Evolutionary conservation across 2,113 vertebrate genomes (phyloP).

Genomic region (Ginglymostoma cirratum): DNA sequence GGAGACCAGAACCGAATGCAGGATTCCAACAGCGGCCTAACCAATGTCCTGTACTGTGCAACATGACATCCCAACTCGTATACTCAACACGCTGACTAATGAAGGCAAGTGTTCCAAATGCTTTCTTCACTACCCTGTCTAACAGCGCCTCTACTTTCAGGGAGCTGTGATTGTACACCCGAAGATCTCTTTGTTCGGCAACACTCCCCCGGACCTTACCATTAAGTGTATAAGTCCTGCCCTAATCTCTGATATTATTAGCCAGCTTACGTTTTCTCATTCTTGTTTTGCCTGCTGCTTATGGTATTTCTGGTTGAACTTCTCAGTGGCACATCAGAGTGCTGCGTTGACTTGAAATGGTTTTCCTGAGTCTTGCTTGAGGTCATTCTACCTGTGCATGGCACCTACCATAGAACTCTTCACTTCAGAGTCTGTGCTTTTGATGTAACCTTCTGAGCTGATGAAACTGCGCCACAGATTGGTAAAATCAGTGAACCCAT

Average conservation of each 20-base stretch:
- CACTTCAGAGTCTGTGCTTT: neutral
- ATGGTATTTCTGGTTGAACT: neutral
- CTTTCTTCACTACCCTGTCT: no score
- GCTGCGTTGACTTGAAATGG: neutral
- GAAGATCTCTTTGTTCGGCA: no score
- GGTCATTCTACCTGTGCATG: neutral
- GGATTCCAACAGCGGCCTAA: no score
- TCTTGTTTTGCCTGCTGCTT: neutral
- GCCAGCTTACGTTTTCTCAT: neutral
- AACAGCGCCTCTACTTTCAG: no score
- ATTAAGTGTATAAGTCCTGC: no score
- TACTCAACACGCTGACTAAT: no score
- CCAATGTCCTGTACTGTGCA: no score
- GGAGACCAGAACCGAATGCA: no score
- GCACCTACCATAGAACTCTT: neutral
- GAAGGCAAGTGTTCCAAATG: no score
- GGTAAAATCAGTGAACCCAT: neutral
- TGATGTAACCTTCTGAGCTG: neutral
- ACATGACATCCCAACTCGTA: no score
- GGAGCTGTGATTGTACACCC: no score
- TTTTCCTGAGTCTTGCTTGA: neutral
- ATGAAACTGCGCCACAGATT: neutral
- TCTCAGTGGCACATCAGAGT: neutral
- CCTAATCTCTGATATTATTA: neutral
- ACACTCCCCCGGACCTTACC: no score